phyloP scores from a whole-genome alignment of 2,797 vertebrate species.

The Xiphophorus birchmanni region DNA sequence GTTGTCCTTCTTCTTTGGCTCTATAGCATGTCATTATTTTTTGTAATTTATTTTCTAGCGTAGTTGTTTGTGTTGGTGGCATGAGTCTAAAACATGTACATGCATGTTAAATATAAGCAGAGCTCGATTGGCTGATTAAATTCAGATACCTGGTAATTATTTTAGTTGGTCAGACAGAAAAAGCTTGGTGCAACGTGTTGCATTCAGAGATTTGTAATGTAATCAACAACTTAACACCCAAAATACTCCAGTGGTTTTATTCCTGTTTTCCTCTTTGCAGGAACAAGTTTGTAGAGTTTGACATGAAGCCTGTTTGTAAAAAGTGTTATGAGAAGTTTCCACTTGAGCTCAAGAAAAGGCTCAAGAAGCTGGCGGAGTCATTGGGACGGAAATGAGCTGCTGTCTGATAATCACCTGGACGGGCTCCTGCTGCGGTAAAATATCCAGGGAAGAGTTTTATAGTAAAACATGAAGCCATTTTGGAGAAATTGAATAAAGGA shows the following conservation, averaged over 20 bases:
- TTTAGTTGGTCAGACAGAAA: background rate
- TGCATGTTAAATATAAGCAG: background rate
- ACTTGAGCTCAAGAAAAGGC: conserved; percentile 98
- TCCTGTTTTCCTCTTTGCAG: conserved; percentile 71
- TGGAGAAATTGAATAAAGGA: background rate
- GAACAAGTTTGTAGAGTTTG: conserved; percentile 99
- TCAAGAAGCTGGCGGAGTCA: conserved; percentile 96
- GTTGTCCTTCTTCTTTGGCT: background rate
- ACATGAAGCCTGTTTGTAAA: conserved; percentile 99
- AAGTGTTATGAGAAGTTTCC: conserved; percentile 99
- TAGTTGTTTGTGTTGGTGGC: background rate
- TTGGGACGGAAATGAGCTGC: conserved; percentile 89
- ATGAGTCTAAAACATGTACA: background rate
- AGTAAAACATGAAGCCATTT: conserved; percentile 4
- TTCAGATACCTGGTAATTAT: background rate
- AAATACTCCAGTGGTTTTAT: background rate
- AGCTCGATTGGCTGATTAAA: background rate
- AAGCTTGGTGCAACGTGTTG: background rate
- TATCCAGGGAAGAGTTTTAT: conserved; percentile 8
- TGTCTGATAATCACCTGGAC: conserved; percentile 12
- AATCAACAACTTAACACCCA: conserved; percentile 5
- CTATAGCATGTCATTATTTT: conserved; percentile 6
- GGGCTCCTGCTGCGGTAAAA: conserved; percentile 8
- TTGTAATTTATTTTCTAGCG: background rate
- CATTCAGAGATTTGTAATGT: conserved; percentile 3